A percentile compares a stretch with the other conserved stretches of the same genome.
Evolutionary conservation across 2,797 vertebrate species (phyloP).

Genomic region (Tympanoctomys barrerae): DNA sequence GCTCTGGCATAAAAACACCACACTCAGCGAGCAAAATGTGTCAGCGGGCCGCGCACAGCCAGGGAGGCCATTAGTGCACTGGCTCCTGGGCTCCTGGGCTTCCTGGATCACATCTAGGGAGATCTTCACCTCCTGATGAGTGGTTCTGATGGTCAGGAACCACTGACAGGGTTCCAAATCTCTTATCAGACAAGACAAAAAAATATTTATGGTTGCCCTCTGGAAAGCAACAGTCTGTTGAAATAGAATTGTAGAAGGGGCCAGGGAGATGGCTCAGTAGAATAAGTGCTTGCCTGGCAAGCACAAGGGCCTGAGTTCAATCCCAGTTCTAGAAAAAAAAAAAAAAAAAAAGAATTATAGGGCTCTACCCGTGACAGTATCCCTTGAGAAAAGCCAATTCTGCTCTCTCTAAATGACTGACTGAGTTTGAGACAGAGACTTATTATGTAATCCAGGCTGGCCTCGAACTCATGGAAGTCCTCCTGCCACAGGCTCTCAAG

Average conservation of each 20-base stretch:
- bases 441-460: neutral
- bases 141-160: slow-evolving; percentile 14
- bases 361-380: neutral
- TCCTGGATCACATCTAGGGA: neutral
- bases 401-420: neutral
- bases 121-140: neutral
- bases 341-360: neutral
- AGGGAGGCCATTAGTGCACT: neutral
- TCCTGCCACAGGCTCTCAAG: neutral
- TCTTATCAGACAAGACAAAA: neutral
- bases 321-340: too few species aligned
- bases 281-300: too few species aligned
- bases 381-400: neutral
- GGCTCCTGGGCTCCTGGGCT: slow-evolving; percentile 9
- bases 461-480: neutral
- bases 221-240: neutral
- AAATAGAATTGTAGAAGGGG: neutral
- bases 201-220: neutral
- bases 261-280: too few species aligned
- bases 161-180: neutral
- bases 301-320: too few species aligned
- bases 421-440: neutral
- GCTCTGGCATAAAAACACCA: neutral
- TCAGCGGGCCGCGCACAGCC: neutral
- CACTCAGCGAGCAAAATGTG: neutral